Conservation (phyloP, 2,113 vertebrate genomes). For the Phylloscopus trochiloides region DNA sequence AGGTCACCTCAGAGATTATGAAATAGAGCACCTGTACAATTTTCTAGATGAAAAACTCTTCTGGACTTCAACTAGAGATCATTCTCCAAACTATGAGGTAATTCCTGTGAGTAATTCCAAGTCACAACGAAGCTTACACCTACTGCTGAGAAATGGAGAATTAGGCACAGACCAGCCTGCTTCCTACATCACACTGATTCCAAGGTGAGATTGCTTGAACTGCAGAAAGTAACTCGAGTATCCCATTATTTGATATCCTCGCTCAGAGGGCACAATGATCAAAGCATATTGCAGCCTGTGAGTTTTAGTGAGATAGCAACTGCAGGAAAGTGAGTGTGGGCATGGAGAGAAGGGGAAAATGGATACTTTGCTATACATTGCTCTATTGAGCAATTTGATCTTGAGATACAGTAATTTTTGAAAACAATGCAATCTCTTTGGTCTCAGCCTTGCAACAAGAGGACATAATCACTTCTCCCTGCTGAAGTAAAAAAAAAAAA, state of each 20-base stretch:
- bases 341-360: background rate
- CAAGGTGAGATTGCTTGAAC: background rate
- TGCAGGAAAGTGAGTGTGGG: background rate
- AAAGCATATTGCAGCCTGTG: background rate
- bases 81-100: background rate
- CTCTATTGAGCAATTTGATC: background rate
- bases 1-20: background rate
- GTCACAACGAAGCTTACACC: background rate
- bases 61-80: background rate
- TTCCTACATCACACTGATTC: background rate
- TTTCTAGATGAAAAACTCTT: background rate
- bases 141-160: background rate
- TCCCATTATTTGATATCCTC: background rate
- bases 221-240: background rate
- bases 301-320: background rate
- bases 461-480: background rate
- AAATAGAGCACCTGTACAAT: background rate
- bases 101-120: constrained; percentile 6
- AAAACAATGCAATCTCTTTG: background rate
- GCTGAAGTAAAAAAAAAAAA: background rate
- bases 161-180: background rate
- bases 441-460: background rate
- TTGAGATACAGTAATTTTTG: background rate
- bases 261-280: background rate
- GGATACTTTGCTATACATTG: background rate